Conservation (phyloP, 1,140 invertebrate genomes). For the Chymomyza costata region DNA sequence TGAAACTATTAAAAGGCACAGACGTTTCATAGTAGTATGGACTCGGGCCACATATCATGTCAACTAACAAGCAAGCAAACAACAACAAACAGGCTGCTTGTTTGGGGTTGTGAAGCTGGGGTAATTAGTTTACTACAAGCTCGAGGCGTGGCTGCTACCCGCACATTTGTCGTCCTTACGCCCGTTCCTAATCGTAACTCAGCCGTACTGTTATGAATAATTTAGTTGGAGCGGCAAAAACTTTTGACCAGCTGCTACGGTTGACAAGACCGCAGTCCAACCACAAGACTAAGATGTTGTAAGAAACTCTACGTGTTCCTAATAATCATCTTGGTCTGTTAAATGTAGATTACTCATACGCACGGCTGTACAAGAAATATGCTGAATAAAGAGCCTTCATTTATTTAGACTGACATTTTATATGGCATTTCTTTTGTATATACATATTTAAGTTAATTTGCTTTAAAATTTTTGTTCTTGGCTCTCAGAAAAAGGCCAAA, state of each 20-base stretch:
- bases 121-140: conserved; percentile 70
- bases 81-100: conserved; percentile 45
- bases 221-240: conserved; percentile 49
- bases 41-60: too few relatives aligned
- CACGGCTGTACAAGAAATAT: conserved; percentile 36
- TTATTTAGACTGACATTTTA: conserved; percentile 42
- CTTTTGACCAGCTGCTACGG: conserved; percentile 53
- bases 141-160: conserved; percentile 45
- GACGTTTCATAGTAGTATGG: too few relatives aligned
- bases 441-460: conserved; percentile 13
- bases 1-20: conserved; percentile 73
- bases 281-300: conserved; percentile 50
- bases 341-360: conserved; percentile 66
- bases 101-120: conserved; percentile 26
- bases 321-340: conserved; percentile 31
- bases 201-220: conserved; percentile 50
- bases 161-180: too few relatives aligned
- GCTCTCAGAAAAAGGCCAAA: too few relatives aligned
- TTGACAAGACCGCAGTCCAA: conserved; percentile 44
- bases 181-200: neutral
- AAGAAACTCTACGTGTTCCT: neutral
- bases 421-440: conserved; percentile 15
- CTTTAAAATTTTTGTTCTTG: neutral
- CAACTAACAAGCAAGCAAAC: conserved; percentile 9
- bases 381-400: conserved; percentile 31